These are phyloP conservation scores for Alitta virens DNA, from an alignment of 2,888 invertebrate genomes.

Conservation along the genomic window DNA sequence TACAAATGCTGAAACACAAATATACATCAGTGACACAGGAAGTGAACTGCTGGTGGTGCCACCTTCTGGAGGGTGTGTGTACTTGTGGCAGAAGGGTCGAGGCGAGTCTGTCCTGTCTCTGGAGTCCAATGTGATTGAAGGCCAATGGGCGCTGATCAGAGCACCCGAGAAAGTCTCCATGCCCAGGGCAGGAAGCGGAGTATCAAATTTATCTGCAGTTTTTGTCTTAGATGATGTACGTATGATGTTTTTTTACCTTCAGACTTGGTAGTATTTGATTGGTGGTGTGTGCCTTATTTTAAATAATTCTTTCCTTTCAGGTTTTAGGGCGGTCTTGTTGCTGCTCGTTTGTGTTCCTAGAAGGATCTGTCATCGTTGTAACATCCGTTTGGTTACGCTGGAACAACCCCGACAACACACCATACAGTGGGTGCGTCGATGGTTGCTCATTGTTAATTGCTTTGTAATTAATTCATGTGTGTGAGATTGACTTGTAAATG, in stretches of 20 bases:
- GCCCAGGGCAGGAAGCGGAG: conserved; percentile 33
- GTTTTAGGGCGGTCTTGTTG: conserved; percentile 42
- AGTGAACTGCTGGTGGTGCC: conserved; percentile 37
- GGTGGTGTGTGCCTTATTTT: too few relatives aligned
- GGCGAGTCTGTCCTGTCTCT: conserved; percentile 32
- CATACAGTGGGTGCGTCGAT: too few relatives aligned
- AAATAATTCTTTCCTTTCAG: conserved; percentile 26
- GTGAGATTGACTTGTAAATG: too few relatives aligned
- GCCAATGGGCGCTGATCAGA: conserved; percentile 40
- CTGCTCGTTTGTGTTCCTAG: conserved; percentile 39
- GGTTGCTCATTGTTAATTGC: background rate
- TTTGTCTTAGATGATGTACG: conserved; percentile 36
- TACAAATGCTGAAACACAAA: background rate
- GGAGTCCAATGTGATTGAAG: conserved; percentile 35
- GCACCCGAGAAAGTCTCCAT: conserved; percentile 37
- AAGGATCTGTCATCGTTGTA: conserved; percentile 34
- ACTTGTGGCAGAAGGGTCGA: conserved; percentile 42
- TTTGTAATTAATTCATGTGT: background rate
- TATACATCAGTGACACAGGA: conserved; percentile 42
- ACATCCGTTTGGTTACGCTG: conserved; percentile 42
- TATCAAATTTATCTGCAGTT: conserved; percentile 34
- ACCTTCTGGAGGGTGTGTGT: conserved; percentile 33
- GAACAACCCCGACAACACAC: conserved; percentile 26
- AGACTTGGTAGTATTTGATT: too few relatives aligned
- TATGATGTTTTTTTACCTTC: background rate